phyloP scores from a whole-genome alignment of 2,797 vertebrate genomes.

The Enteromius treurensis region DNA sequence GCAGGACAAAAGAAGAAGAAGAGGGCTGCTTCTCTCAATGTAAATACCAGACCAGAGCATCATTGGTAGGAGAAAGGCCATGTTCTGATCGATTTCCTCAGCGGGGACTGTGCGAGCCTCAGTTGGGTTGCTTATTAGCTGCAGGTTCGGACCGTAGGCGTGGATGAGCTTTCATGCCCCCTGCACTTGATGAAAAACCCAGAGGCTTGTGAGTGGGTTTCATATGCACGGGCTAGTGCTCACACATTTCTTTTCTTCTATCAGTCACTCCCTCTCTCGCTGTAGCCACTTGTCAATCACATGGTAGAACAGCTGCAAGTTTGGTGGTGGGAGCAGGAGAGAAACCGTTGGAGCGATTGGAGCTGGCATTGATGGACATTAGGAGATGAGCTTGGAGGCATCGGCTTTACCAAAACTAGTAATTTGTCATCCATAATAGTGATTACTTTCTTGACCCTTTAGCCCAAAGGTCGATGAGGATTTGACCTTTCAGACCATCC shows the following conservation, averaged over 20 bases:
- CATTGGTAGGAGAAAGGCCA: constrained; percentile 55
- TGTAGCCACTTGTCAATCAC: constrained; percentile 76
- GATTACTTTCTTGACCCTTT: constrained; percentile 65
- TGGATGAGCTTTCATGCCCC: constrained; percentile 73
- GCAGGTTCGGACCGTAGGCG: constrained; percentile 65
- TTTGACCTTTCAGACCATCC: constrained; percentile 53
- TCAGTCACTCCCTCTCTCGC: constrained; percentile 27
- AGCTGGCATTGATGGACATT: constrained; percentile 59
- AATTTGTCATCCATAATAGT: constrained; percentile 68
- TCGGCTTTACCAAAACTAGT: constrained; percentile 65
- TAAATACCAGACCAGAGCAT: constrained; percentile 59
- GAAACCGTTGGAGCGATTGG: constrained; percentile 64
- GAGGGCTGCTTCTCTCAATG: constrained; percentile 48
- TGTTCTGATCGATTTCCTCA: constrained; percentile 58
- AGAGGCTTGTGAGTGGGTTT: constrained; percentile 71
- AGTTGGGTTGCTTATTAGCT: constrained; percentile 46
- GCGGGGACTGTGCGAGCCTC: constrained; percentile 64
- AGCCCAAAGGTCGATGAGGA: constrained; percentile 54
- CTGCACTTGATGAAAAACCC: constrained; percentile 74
- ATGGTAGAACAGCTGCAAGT: constrained; percentile 73
- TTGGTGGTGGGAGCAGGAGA: constrained; percentile 63
- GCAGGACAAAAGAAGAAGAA: constrained; percentile 54
- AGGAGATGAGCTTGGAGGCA: constrained; percentile 62
- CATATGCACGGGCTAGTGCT: constrained; percentile 72
- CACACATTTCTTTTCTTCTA: constrained; percentile 58